phyloP scores from a whole-genome alignment of 2,888 invertebrate species.

The Mamestra brassicae region DNA sequence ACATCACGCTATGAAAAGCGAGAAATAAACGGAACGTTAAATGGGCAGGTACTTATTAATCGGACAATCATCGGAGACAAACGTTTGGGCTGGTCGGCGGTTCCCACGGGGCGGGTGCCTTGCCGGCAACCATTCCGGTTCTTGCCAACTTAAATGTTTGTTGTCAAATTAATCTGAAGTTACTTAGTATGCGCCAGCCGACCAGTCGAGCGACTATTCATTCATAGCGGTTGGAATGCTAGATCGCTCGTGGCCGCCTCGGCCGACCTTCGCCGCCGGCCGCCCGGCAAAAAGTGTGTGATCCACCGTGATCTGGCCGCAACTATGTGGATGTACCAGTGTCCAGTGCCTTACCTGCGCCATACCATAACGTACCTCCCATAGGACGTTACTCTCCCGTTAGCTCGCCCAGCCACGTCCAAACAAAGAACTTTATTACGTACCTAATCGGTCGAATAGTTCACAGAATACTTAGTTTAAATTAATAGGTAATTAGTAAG shows the following conservation, averaged over 20 bases:
- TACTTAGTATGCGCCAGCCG: constrained; percentile 85
- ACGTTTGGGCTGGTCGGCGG: constrained; percentile 77
- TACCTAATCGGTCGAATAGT: constrained; percentile 47
- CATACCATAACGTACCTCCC: constrained; percentile 69
- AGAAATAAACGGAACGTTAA: constrained; percentile 74
- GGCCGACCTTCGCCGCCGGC: constrained; percentile 83
- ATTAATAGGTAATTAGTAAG: constrained; percentile 36
- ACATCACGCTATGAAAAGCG: constrained; percentile 76
- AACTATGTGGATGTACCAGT: constrained; percentile 82
- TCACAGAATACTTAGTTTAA: constrained; percentile 40
- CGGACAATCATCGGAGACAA: constrained; percentile 83
- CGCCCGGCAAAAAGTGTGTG: constrained; percentile 79
- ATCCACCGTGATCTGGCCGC: constrained; percentile 76
- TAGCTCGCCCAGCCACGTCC: constrained; percentile 60
- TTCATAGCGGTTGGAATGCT: constrained; percentile 90
- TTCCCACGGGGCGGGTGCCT: constrained; percentile 89
- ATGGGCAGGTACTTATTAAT: constrained; percentile 74
- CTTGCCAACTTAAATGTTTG: constrained; percentile 89
- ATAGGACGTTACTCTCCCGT: constrained; percentile 74
- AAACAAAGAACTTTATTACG: constrained; percentile 57
- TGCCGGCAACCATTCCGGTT: constrained; percentile 84
- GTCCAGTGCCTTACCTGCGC: constrained; percentile 71
- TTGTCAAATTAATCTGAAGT: constrained; percentile 90
- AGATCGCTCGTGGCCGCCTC: constrained; percentile 87
- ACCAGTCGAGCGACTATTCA: constrained; percentile 89